phyloP scores from a whole-genome alignment of 2,888 invertebrate genomes.

The Furcula furcula region DNA sequence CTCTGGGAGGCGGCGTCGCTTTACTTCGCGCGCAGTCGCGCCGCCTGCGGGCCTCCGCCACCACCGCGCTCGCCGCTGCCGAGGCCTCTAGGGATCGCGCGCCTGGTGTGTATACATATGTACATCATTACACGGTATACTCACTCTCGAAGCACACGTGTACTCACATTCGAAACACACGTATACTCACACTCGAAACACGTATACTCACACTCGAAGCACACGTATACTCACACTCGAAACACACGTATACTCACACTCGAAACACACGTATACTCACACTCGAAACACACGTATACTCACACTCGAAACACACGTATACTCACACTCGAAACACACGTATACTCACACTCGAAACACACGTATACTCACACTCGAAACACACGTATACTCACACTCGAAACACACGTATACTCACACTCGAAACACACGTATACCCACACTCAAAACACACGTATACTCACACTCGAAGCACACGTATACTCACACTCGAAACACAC shows the following conservation, averaged over 20 bases:
- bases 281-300: neutral
- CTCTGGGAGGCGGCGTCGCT: constrained; percentile 49
- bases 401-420: too few species aligned
- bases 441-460: too few species aligned
- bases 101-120: constrained; percentile 41
- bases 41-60: constrained; percentile 59
- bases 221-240: neutral
- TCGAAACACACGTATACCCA: neutral
- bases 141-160: neutral
- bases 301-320: too few species aligned
- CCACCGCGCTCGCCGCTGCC: constrained; percentile 64
- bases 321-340: too few species aligned
- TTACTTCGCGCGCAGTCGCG: constrained; percentile 59
- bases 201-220: neutral
- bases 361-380: neutral
- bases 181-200: too few species aligned
- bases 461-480: too few species aligned
- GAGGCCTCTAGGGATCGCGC: constrained; percentile 55
- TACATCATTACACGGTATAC: too few species aligned
- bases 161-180: too few species aligned
- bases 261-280: too few species aligned
- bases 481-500: neutral
- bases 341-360: neutral
- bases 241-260: too few species aligned
- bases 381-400: too few species aligned